phyloP scores from a whole-genome alignment of 1,140 invertebrate species.

The Vollenhovia emeryi region DNA sequence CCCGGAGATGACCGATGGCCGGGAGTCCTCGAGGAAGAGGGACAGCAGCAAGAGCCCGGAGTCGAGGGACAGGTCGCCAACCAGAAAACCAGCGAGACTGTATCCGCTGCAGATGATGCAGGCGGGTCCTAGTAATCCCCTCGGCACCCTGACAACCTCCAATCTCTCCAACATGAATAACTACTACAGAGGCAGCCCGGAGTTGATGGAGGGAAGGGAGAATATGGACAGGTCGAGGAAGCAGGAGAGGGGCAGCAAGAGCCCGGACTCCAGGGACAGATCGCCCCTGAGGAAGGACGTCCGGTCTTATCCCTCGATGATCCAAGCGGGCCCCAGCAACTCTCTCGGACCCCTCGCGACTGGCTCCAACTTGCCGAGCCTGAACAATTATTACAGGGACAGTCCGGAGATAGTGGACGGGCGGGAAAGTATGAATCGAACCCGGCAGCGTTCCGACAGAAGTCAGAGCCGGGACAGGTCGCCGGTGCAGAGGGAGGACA shows the following conservation, averaged over 20 bases:
- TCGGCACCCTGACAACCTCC: constrained; percentile 86
- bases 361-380: constrained; percentile 67
- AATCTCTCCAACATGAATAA: constrained; percentile 87
- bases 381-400: constrained; percentile 80
- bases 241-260: constrained; percentile 84
- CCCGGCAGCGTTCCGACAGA: constrained; percentile 76
- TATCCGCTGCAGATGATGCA: constrained; percentile 88
- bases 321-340: constrained; percentile 87
- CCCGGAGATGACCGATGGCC: constrained; percentile 77
- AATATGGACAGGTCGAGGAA: constrained; percentile 74
- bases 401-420: constrained; percentile 79
- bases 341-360: constrained; percentile 83
- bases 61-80: constrained; percentile 58
- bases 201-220: constrained; percentile 78
- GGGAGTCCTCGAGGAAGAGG: constrained; percentile 77
- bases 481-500: constrained; percentile 60
- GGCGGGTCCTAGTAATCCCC: constrained; percentile 86
- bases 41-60: constrained; percentile 67
- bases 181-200: constrained; percentile 87
- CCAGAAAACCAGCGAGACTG: constrained; percentile 85
- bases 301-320: constrained; percentile 88
- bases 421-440: constrained; percentile 75
- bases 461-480: constrained; percentile 79
- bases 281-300: constrained; percentile 63
- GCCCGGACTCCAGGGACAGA: constrained; percentile 73